phyloP scores from a whole-genome alignment of 2,888 invertebrate species.

The Luffia ferchaultella region DNA sequence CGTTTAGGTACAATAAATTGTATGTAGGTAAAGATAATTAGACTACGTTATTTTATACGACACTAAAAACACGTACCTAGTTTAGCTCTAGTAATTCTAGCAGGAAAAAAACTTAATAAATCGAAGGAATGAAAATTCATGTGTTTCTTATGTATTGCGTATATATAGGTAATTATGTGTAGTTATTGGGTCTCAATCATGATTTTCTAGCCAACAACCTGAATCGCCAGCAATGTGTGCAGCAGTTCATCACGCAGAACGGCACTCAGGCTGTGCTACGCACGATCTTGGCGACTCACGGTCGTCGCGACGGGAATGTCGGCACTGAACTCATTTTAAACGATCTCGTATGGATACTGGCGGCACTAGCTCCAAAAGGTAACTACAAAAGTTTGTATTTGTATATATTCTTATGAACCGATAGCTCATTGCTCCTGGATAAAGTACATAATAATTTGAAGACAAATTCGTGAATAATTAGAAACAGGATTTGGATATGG shows the following conservation, averaged over 20 bases:
- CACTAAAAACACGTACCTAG: too few species aligned
- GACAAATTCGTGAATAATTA: too few species aligned
- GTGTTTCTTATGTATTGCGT: too few species aligned
- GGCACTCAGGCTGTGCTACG: slow-evolving; percentile 67
- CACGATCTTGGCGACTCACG: slow-evolving; percentile 55
- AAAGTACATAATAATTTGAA: background rate
- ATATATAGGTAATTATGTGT: too few species aligned
- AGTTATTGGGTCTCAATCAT: too few species aligned
- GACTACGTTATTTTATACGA: too few species aligned
- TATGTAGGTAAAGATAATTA: too few species aligned
- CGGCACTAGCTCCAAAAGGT: slow-evolving; percentile 66
- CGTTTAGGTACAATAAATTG: too few species aligned
- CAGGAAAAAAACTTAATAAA: too few species aligned
- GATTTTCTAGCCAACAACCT: slow-evolving; percentile 47
- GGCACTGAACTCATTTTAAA: slow-evolving; percentile 61
- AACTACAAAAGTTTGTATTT: slow-evolving; percentile 11
- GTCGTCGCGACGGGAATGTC: slow-evolving; percentile 57
- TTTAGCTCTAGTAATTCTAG: too few species aligned
- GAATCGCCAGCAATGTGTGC: slow-evolving; percentile 55
- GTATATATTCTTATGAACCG: background rate
- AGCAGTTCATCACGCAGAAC: slow-evolving; percentile 59
- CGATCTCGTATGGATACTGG: slow-evolving; percentile 69
- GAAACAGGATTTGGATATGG: too few species aligned
- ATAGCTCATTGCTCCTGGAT: background rate
- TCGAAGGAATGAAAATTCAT: too few species aligned